A percentile compares a stretch with the other conserved stretches of the same genome.
These are phyloP conservation scores for Stenodera caucasica DNA, from an alignment of 2,888 invertebrate genomes.

Conservation along the genomic window DNA sequence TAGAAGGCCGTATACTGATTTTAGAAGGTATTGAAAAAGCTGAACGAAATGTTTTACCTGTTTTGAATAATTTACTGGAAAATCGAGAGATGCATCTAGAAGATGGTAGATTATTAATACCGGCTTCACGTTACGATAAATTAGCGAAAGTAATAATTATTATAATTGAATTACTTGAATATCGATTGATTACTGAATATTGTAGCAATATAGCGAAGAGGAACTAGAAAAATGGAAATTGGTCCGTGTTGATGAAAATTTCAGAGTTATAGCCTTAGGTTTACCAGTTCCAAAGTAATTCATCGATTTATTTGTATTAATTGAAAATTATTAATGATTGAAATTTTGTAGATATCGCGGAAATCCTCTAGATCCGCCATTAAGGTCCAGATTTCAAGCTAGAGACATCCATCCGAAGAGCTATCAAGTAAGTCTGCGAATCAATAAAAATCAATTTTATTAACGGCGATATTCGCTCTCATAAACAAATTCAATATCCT, in stretches of 20 bases:
- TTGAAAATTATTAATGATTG: conserved; percentile 35
- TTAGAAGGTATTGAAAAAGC: conserved; percentile 98
- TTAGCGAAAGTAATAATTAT: conserved; percentile 68
- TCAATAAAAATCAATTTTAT: no score
- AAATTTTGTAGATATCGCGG: conserved; percentile 69
- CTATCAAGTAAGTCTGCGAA: conserved; percentile 70
- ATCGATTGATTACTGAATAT: conserved; percentile 26
- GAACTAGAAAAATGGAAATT: conserved; percentile 85
- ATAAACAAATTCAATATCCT: background rate
- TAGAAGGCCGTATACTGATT: conserved; percentile 83
- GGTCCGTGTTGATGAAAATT: conserved; percentile 90
- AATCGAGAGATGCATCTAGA: conserved; percentile 98
- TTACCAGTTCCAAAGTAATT: conserved; percentile 73
- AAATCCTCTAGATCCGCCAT: conserved; percentile 93
- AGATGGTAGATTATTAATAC: conserved; percentile 92
- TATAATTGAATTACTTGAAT: conserved; percentile 6
- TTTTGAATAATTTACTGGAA: conserved; percentile 93
- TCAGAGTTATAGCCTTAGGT: conserved; percentile 91
- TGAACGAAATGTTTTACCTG: conserved; percentile 94
- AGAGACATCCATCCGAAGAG: conserved; percentile 72
- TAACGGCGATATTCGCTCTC: no score
- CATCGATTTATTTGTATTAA: conserved; percentile 13
- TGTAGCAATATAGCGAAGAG: conserved; percentile 74
- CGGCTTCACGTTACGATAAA: conserved; percentile 87
- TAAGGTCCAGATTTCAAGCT: conserved; percentile 93